phyloP scores from a whole-genome alignment of 2,113 vertebrate species.

The Psittacara wagleri region DNA sequence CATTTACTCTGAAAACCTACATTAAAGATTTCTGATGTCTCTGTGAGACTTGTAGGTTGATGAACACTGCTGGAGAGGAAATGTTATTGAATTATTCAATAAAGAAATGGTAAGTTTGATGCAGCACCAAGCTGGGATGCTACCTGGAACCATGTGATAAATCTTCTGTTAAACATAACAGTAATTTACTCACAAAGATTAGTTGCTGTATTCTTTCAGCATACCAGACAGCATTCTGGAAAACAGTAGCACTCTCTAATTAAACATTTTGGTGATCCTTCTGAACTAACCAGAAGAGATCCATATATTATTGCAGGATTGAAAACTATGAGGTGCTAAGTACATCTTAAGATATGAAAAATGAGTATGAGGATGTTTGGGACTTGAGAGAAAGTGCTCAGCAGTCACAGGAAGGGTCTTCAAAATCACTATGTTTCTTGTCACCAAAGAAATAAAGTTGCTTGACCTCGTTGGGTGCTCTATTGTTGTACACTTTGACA shows the following conservation, averaged over 20 bases:
- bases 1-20: constrained; percentile 56
- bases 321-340: neutral
- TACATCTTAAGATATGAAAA: neutral
- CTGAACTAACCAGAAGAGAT: neutral
- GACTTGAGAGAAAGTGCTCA: neutral
- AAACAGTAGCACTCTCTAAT: neutral
- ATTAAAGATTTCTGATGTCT: constrained; percentile 56
- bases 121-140: neutral
- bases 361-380: neutral
- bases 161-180: neutral
- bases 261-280: neutral
- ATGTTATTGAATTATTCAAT: neutral
- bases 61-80: neutral
- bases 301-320: neutral
- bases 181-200: neutral
- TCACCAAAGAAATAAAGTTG: neutral
- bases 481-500: neutral
- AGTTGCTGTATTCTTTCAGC: neutral
- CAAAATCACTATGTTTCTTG: neutral
- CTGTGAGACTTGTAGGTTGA: neutral
- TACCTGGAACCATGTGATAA: neutral
- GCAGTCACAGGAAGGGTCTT: neutral
- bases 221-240: neutral
- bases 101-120: neutral
- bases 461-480: neutral